Evolutionary conservation across 1,140 invertebrate genomes (phyloP), one percentile per base, ranked within the genome.

Genomic region (Vollenhovia emeryi): DNA sequence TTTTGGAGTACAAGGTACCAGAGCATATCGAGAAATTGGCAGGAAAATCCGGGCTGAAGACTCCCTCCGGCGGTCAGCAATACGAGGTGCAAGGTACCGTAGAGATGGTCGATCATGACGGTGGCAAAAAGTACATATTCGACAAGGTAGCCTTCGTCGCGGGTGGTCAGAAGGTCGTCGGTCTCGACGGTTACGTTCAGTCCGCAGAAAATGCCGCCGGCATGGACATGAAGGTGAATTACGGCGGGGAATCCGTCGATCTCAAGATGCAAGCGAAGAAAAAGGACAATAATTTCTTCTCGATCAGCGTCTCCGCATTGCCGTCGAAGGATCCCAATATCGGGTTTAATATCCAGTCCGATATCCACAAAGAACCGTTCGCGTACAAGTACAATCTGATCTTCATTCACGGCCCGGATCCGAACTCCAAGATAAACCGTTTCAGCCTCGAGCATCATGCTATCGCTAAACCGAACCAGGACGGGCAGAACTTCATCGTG

Each of bases 1-100:
- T 97, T 0, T 93, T 98, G 24, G 96, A 97, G 89, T 97, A 97
- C 90, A 95, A 95, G 91, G 84, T 96, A 59, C 96, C 97, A 3
- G 94, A 95, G 84, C 94, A 95, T 75, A 88, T 95, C 87, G 93
- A 93, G 88, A 94, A 94, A 66, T 89, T 93, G 1, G 86, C 91
- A 11, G 90, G 82, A n/a, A 93, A 93, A 71, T 78, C 83, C 52
- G 92, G 89, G 18, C 30, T 36, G 21, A 91, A 89, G 13, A 71
- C 36, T 0, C 76, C 86, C 43, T 78, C 84, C 0, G 90, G 92
- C 85, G 92, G 94, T 33, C 94, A 95, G 69, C 93, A 95, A 0
- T 96, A 96, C 43, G 95, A 93, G n/a, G 92, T 96, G 2, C 94
- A 96, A 60, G 96, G 96, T 74, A 92, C 94, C 55, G 95, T 97